Evolutionary conservation across 2,888 invertebrate species (phyloP), one percentile per base, ranked within the genome.

Genomic region (Drosophila differens): DNA sequence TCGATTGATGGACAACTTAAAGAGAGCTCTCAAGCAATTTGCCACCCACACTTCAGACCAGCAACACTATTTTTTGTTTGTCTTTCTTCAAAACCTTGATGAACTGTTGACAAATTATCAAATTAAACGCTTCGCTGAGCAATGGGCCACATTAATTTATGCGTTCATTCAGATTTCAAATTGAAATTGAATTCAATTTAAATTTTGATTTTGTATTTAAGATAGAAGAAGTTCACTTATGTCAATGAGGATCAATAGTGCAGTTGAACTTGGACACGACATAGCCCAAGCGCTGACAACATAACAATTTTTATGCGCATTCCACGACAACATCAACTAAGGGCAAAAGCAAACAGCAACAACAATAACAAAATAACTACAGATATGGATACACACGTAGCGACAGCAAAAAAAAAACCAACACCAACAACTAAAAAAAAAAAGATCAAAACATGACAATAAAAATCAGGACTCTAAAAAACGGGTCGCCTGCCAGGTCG

Each of bases 391-490:
- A 71, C 54, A 63, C 44, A 57, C 60, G 39, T 55, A 65, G 54
- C 58, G 60, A 81, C 55, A 70, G 65, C 68, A 49, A 62, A 59
- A 62, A 59, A 44, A 62, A 28, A 39, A 44, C 33, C 51, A 51
- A 53, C 4, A 62, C n/a, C 39, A 22, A 47, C 47, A 47, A 47
- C 25, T 9, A 25, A 14, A 47, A 25, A 47, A 49, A 84, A 78
- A 86, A 81, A 89, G 82, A 86, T 85, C 88, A 86, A 86, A 86
- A 89, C 89, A 89, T 87, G 87, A 86, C 89, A 89, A 89, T 88
- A 89, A 89, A 89, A 90, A 87, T 89, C 89, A 89, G 89, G 89
- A 89, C 87, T 89, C 76, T 85, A 72, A 89, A 72, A 81, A 87
- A 85, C 87, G 84, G 85, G 85, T 82, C 85, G 87, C 67, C 63